These are phyloP conservation scores for Phoebastria nigripes DNA, from an alignment of 2,797 vertebrate genomes.

Conservation along the genomic window DNA sequence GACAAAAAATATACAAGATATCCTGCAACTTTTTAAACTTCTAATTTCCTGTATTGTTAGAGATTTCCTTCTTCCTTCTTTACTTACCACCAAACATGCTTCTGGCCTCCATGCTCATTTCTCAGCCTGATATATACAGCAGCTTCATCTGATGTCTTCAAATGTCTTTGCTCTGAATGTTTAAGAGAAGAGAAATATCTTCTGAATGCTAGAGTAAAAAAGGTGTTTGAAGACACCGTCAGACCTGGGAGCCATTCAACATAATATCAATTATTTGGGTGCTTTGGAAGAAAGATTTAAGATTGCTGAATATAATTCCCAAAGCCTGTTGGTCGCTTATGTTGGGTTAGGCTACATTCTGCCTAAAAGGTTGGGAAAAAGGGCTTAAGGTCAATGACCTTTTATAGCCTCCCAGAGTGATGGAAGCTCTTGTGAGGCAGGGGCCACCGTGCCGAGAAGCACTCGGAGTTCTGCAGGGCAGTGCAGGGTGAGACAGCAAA, in stretches of 20 bases:
- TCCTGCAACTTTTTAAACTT: neutral
- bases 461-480: neutral
- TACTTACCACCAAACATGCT: neutral
- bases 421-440: neutral
- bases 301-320: neutral
- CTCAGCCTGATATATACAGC: neutral
- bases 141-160: neutral
- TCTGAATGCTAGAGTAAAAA: neutral
- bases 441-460: rapidly evolving
- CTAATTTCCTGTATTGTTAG: neutral
- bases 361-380: neutral
- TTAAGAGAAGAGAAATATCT: neutral
- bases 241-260: neutral
- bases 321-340: neutral
- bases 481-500: neutral
- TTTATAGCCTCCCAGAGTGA: neutral
- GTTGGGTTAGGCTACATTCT: neutral
- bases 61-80: neutral
- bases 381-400: neutral
- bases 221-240: neutral
- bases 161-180: neutral
- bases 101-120: neutral
- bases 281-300: neutral
- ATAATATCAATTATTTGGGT: neutral
- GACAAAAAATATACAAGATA: neutral